Conservation (phyloP, 2,113 vertebrate species). For the Peromyscus leucopus region DNA sequence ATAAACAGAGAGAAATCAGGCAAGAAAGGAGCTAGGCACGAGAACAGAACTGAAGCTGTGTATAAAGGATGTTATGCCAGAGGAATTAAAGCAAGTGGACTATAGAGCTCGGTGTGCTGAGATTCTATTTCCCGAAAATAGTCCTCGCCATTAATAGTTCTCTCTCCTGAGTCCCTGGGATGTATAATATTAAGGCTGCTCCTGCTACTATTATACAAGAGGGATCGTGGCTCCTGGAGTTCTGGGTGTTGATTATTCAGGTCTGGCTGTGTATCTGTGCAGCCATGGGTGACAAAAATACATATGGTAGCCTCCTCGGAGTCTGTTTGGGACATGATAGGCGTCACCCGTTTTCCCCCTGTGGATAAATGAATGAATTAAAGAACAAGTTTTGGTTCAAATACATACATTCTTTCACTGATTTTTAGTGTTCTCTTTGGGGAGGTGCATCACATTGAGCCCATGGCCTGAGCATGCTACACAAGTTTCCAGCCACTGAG, state of each 20-base stretch:
- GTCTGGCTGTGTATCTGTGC: not conserved
- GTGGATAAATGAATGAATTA: not conserved
- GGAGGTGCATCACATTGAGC: not conserved
- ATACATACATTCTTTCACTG: not conserved
- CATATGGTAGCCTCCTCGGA: not conserved
- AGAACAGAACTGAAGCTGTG: too few relatives aligned
- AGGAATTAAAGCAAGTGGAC: too few relatives aligned
- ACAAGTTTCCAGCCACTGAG: not conserved
- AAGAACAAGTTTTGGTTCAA: not conserved
- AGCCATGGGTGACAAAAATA: not conserved
- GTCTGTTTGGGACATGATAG: too few relatives aligned
- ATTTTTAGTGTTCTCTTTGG: not conserved
- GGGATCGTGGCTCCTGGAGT: not conserved
- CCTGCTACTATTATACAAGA: too few relatives aligned
- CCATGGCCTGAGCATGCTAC: not conserved
- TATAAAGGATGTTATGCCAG: too few relatives aligned
- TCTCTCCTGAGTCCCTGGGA: too few relatives aligned
- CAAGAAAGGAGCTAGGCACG: too few relatives aligned
- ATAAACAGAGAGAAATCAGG: too few relatives aligned
- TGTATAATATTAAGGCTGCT: too few relatives aligned
- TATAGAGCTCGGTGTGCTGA: too few relatives aligned
- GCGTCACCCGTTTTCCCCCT: fast-evolving
- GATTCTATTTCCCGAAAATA: too few relatives aligned
- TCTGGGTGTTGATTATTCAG: not conserved
- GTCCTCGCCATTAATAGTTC: too few relatives aligned